Conservation (phyloP, 2,113 vertebrate species). For the Trogon melanurus region DNA sequence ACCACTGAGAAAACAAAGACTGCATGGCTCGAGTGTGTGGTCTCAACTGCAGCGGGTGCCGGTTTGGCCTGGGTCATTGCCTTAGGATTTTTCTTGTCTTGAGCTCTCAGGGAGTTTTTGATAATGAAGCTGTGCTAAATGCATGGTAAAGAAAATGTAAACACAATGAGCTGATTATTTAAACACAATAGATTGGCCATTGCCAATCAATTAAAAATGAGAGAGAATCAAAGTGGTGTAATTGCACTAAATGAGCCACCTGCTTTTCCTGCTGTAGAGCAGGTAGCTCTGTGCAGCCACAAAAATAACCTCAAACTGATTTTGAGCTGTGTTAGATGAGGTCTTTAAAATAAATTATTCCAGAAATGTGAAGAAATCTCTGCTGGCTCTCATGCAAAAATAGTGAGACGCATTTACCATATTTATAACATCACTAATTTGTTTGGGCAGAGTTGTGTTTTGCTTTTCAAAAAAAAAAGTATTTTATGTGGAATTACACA, state of each 20-base stretch:
- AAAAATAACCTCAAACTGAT: neutral
- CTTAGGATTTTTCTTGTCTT: neutral
- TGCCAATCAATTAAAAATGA: neutral
- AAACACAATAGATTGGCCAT: neutral
- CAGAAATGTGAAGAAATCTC: neutral
- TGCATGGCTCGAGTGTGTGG: neutral
- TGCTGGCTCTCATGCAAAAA: neutral
- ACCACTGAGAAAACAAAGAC: neutral
- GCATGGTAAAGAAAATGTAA: conserved; percentile 17
- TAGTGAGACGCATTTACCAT: neutral
- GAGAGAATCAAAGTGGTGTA: neutral
- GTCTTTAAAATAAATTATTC: neutral
- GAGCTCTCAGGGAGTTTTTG: neutral
- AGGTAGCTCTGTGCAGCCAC: neutral
- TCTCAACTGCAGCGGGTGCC: neutral
- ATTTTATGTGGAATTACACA: neutral
- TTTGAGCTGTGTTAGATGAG: neutral
- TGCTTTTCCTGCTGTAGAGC: neutral
- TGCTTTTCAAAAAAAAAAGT: neutral
- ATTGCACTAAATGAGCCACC: neutral
- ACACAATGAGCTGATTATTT: conserved; percentile 11
- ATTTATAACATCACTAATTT: conserved; percentile 42
- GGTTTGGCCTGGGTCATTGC: neutral
- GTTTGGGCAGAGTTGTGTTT: neutral
- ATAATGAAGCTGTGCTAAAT: conserved; percentile 23